Conservation (phyloP, 2,888 invertebrate species). For the Andrena chrysosceles region DNA sequence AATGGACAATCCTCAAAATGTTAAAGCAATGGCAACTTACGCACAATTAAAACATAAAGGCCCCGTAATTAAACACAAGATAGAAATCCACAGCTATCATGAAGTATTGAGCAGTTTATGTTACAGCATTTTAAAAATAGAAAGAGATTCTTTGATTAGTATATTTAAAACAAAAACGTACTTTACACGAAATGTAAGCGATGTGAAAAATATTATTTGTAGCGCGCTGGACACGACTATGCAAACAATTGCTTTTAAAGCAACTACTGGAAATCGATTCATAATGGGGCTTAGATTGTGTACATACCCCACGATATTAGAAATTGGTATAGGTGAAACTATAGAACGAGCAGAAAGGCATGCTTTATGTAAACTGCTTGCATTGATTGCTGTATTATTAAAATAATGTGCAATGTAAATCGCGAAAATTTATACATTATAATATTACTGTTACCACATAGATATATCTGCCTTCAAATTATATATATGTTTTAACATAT, state of each 20-base stretch:
- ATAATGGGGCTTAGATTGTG: constrained; percentile 8
- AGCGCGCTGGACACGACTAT: background rate
- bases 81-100: background rate
- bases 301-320: constrained; percentile 9
- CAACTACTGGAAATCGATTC: background rate
- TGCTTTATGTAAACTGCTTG: constrained; percentile 27
- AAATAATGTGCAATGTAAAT: background rate
- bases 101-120: background rate
- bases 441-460: background rate
- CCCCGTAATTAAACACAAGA: too few species aligned
- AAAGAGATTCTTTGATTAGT: background rate
- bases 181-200: accelerated
- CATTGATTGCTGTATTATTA: background rate
- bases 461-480: background rate
- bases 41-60: background rate
- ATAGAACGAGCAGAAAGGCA: constrained; percentile 7
- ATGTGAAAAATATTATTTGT: background rate
- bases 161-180: background rate
- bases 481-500: too few species aligned
- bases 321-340: constrained; percentile 36
- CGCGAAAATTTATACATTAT: background rate
- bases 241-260: background rate
- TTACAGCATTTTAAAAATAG: background rate
- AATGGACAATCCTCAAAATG: accelerated
- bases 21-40: background rate